Conservation (phyloP, 2,888 invertebrate genomes). For the Prosopocoilus inquinatus region DNA sequence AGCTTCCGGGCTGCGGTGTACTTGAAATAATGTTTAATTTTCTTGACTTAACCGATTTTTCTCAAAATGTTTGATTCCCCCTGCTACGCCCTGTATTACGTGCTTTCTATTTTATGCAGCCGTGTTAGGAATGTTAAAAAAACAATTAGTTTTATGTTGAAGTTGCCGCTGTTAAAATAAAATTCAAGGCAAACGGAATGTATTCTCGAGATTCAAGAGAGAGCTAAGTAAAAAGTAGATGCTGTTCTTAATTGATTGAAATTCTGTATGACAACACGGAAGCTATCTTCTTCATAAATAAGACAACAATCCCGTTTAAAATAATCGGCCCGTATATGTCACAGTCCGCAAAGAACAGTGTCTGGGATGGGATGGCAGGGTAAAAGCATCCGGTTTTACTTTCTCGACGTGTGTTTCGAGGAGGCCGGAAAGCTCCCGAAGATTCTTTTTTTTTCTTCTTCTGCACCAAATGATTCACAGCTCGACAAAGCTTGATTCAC, state of each 20-base stretch:
- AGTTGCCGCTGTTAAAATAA: too few species aligned
- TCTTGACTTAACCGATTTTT: too few species aligned
- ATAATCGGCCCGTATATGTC: slow-evolving; percentile 32
- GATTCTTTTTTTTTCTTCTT: not conserved
- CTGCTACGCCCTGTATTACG: too few species aligned
- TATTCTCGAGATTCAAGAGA: too few species aligned
- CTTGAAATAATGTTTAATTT: too few species aligned
- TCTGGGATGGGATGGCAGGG: not conserved
- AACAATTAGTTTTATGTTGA: not conserved
- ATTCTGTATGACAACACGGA: slow-evolving; percentile 26
- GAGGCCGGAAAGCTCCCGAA: not conserved
- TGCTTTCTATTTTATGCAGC: too few species aligned
- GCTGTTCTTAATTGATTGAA: not conserved
- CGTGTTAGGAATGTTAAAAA: too few species aligned
- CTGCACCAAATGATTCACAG: not conserved
- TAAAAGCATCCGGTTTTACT: not conserved
- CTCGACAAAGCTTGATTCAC: not conserved
- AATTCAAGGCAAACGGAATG: too few species aligned
- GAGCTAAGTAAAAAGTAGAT: not conserved
- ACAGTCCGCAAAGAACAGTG: not conserved
- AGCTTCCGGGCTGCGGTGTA: too few species aligned
- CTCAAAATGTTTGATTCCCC: too few species aligned
- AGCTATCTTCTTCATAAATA: slow-evolving; percentile 20
- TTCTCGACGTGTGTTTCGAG: not conserved
- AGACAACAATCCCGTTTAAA: slow-evolving; percentile 32